Percentiles rank a stretch among this genome's conserved stretches.
Conservation (phyloP, 1,140 invertebrate genomes). For the Phortica variegata region DNA sequence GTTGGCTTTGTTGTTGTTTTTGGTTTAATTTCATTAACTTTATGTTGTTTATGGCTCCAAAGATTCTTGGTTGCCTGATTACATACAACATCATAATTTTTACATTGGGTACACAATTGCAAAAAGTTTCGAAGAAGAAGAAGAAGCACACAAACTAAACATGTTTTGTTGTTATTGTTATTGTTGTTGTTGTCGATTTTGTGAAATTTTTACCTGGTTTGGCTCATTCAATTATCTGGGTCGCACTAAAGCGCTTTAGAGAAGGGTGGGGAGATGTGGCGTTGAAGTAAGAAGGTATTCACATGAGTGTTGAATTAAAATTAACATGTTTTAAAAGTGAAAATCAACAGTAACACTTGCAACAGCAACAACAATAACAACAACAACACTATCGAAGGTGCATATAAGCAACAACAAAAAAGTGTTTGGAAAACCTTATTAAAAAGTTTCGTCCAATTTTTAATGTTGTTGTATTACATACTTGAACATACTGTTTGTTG, state of each 20-base stretch:
- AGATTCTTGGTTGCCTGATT: too few relatives aligned
- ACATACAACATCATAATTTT: too few relatives aligned
- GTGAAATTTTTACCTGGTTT: neutral
- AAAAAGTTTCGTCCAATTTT: slow-evolving; percentile 33
- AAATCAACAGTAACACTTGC: slow-evolving; percentile 25
- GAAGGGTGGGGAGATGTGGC: neutral
- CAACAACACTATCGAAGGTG: neutral
- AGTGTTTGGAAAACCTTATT: slow-evolving; percentile 32
- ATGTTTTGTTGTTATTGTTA: neutral
- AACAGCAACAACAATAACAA: slow-evolving; percentile 8
- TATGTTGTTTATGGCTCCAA: too few relatives aligned
- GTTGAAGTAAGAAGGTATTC: too few relatives aligned
- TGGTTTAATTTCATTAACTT: too few relatives aligned
- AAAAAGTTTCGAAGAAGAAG: too few relatives aligned
- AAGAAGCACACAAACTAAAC: too few relatives aligned
- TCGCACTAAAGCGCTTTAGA: too few relatives aligned
- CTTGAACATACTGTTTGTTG: too few relatives aligned
- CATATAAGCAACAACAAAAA: slow-evolving; percentile 8
- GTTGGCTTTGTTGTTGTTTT: neutral
- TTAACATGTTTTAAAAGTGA: slow-evolving; percentile 29
- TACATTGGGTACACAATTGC: too few relatives aligned
- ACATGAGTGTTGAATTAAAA: slow-evolving; percentile 16
- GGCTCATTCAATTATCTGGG: neutral
- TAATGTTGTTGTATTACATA: too few relatives aligned
- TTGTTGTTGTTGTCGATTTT: neutral